These are phyloP conservation scores for Dyspetes luteomarginatus DNA, from an alignment of 2,888 invertebrate genomes.

Conservation along the genomic window DNA sequence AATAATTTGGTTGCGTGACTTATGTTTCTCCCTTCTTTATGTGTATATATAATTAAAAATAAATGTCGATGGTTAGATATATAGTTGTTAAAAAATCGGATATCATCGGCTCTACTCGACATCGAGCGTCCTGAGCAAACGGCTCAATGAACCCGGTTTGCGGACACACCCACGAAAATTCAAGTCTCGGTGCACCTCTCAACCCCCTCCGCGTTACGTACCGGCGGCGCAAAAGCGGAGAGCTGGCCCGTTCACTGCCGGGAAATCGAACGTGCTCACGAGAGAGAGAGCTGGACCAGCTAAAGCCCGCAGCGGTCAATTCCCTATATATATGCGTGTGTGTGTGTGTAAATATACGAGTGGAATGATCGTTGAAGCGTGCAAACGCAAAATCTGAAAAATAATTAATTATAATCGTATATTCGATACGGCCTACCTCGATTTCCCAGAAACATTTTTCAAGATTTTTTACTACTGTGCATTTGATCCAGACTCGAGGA, in stretches of 20 bases:
- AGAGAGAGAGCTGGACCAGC: constrained; percentile 49
- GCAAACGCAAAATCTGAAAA: constrained; percentile 2
- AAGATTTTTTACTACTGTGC: constrained; percentile 13
- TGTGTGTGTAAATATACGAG: background rate
- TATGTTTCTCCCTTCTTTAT: too few relatives aligned
- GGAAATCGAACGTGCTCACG: constrained; percentile 46
- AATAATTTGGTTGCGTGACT: too few relatives aligned
- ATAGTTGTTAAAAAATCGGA: constrained; percentile 40
- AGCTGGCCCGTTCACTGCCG: constrained; percentile 47
- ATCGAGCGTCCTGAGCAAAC: constrained; percentile 26
- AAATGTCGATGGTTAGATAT: background rate
- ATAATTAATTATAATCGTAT: constrained; percentile 10
- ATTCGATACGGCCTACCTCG: constrained; percentile 32
- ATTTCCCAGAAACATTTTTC: background rate
- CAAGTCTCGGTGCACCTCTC: constrained; percentile 47
- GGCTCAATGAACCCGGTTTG: constrained; percentile 57
- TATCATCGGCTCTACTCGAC: constrained; percentile 16
- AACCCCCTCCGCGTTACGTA: background rate
- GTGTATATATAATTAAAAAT: too few relatives aligned
- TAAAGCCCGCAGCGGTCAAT: constrained; percentile 28
- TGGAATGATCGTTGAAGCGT: constrained; percentile 34
- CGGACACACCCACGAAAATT: constrained; percentile 64
- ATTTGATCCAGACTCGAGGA: background rate
- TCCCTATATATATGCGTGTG: background rate
- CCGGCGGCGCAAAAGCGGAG: constrained; percentile 25